These are phyloP conservation scores for Volucella bombylans DNA, from an alignment of 2,888 invertebrate genomes.

Conservation along the genomic window DNA sequence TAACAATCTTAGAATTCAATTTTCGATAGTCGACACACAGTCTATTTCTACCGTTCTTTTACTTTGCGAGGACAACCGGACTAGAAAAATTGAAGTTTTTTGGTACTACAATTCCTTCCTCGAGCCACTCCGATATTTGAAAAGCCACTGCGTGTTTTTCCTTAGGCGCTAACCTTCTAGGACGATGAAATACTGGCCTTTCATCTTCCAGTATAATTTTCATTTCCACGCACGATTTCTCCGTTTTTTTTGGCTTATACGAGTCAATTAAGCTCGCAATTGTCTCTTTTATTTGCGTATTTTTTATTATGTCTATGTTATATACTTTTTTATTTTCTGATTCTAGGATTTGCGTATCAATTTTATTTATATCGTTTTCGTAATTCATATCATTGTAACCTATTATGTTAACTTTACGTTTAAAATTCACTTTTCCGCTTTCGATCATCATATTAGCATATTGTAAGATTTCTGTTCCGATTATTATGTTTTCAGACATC, in stretches of 20 bases:
- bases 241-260: conserved; percentile 2
- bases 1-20: conserved; percentile 14
- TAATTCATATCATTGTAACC: background rate
- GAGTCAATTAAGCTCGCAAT: background rate
- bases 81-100: conserved; percentile 72
- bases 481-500: conserved; percentile 24
- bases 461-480: conserved; percentile 31
- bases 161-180: conserved; percentile 74
- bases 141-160: conserved; percentile 75
- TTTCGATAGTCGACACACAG: conserved; percentile 78
- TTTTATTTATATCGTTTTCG: conserved; percentile 26
- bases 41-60: conserved; percentile 64
- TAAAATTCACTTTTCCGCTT: no score
- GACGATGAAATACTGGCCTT: conserved; percentile 74
- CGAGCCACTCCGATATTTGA: conserved; percentile 76
- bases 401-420: no score
- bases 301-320: conserved; percentile 18
- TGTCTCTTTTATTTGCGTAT: conserved; percentile 4
- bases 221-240: conserved; percentile 30
- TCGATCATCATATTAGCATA: conserved; percentile 8
- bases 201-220: conserved; percentile 67
- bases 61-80: conserved; percentile 73
- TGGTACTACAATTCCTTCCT: conserved; percentile 56
- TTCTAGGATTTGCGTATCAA: conserved; percentile 11
- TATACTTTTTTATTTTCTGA: conserved; percentile 14